phyloP scores from a whole-genome alignment of 2,797 vertebrate genomes.

The Muscicapa comitata region DNA sequence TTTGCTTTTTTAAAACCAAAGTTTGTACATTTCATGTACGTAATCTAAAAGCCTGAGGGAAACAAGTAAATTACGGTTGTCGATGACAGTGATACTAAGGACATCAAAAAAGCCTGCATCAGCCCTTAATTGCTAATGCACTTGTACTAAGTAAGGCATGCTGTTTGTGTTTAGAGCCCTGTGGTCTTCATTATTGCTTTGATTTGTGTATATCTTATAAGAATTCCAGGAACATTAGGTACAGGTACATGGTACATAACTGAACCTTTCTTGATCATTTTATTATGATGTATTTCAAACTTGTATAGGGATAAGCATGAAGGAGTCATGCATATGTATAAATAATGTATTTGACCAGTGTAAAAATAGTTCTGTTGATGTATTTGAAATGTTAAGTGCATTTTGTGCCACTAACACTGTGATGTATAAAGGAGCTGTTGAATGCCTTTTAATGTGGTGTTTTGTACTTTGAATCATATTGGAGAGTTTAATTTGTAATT shows the following conservation, averaged over 20 bases:
- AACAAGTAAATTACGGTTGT: neutral
- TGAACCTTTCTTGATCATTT: conserved; percentile 47
- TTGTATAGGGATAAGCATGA: conserved; percentile 78
- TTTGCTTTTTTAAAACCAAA: conserved; percentile 60
- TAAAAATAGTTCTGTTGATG: conserved; percentile 64
- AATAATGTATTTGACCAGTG: conserved; percentile 56
- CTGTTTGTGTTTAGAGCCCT: conserved; percentile 4
- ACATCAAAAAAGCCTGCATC: neutral
- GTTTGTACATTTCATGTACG: neutral
- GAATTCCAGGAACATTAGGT: conserved; percentile 36
- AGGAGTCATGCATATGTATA: conserved; percentile 72
- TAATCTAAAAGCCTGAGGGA: conserved; percentile 11
- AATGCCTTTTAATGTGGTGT: conserved; percentile 77
- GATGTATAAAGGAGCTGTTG: conserved; percentile 79
- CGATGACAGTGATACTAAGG: neutral
- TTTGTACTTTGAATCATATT: conserved; percentile 74
- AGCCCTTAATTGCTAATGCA: neutral
- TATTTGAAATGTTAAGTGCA: conserved; percentile 73
- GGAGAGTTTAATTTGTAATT: conserved; percentile 74
- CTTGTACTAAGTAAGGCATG: conserved; percentile 3
- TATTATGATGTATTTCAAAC: conserved; percentile 66
- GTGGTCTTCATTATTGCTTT: neutral
- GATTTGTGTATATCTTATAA: conserved; percentile 14
- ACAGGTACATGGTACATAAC: conserved; percentile 25
- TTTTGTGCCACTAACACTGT: conserved; percentile 88